Base-by-base conservation (phyloP, 2,888 invertebrate genomes). In the Branchellion lobata region DNA sequence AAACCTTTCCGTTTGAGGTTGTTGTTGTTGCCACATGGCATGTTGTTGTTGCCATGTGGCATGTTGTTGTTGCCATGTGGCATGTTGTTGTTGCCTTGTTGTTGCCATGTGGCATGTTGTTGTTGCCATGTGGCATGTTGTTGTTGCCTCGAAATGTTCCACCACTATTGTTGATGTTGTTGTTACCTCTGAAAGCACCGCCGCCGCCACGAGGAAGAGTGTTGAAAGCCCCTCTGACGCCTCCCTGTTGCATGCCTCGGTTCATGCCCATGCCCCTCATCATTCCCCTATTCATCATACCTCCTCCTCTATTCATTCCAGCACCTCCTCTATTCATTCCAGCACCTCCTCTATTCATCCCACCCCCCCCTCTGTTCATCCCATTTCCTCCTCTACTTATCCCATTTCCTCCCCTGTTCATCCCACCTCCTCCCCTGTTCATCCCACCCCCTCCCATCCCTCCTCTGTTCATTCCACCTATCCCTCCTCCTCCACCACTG, bases 201-300 rank as follows among this genome's bases (percentile, higher is more conserved):
- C 61, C 24, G 3, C 61, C 61, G 24, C 61, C 14, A 3, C 14
- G 21, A 14, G 21, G 61, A 14, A 5, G 61, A 57, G 61, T 18
- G n/a, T n/a, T 57, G n/a, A 57, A 57, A 40, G 40, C 71, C 3
- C 36, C 73, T 5, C 73, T 21, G 11, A 34, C 73, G 11, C 73
- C 73, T 11, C 40, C 73, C 27, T 33, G 27, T 21, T 8, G 18
- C 40, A 27, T 36, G 36, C 36, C 73, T 21, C 73, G 14, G 2
- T 21, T 33, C 33, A 18, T 33, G 5, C 31, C 71, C 21, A 24
- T 71, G 21, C 33, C n/a, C n/a, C n/a, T n/a, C n/a, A n/a, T n/a
- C n/a, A n/a, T n/a, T n/a, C 33, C 33, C 71, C 71, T 8, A 8
- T 29, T 29, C 71, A 8, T 29, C 33, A 21, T 71, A 18, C 71